A percentile compares a stretch with the other conserved stretches of the same genome.
Conservation (phyloP, 2,888 invertebrate genomes). For the Agrilus mali region DNA sequence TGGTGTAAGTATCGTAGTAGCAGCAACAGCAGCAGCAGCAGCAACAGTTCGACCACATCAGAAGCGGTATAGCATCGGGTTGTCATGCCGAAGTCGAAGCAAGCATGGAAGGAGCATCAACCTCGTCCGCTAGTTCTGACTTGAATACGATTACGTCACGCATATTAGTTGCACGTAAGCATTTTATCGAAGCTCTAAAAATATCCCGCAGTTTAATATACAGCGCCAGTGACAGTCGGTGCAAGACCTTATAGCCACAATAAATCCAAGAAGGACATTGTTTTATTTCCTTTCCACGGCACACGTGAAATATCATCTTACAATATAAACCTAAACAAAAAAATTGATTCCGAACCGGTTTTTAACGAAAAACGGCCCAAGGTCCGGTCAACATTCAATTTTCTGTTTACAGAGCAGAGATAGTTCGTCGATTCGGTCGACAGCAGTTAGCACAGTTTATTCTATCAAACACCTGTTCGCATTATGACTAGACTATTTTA, state of each 20-base stretch:
- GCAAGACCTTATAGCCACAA: constrained; percentile 7
- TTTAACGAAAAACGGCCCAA: constrained; percentile 9
- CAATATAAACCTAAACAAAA: constrained; percentile 15
- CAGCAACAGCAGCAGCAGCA: no score
- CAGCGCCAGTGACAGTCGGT: constrained; percentile 5
- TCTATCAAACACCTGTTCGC: no score
- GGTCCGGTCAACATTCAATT: neutral
- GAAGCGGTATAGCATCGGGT: constrained; percentile 3
- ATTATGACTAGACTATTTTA: no score
- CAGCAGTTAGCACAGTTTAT: no score
- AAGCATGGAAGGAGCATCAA: constrained; percentile 4
- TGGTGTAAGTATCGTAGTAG: no score
- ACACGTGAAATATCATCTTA: constrained; percentile 18
- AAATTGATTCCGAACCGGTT: constrained; percentile 16
- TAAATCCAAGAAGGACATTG: constrained; percentile 10
- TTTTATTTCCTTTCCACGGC: constrained; percentile 12
- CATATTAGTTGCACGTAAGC: constrained; percentile 1
- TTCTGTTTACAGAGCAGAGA: no score
- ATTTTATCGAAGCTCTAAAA: constrained; percentile 1
- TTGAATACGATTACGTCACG: constrained; percentile 3
- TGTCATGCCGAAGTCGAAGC: neutral
- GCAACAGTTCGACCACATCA: no score
- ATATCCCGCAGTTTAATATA: constrained; percentile 1
- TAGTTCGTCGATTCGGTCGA: no score
- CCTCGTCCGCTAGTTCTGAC: constrained; percentile 4